Base-by-base conservation (phyloP, 2,888 invertebrate species). In the Yponomeuta evonymella region DNA sequence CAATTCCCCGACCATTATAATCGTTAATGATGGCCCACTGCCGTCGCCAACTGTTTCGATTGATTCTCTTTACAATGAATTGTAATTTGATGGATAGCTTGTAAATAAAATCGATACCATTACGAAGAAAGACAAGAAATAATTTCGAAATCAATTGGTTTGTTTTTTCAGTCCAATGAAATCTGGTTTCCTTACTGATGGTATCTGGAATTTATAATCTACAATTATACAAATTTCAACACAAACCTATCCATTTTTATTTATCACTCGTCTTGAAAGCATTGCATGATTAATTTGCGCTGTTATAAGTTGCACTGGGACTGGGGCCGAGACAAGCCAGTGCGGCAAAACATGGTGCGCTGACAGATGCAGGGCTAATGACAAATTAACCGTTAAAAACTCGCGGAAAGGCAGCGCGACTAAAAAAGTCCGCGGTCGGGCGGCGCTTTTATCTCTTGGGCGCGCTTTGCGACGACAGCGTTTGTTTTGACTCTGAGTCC, bases 321-420 rank as follows among this genome's bases (percentile, higher is more conserved):
- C 51, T 58, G 51, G 51, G 23, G 64, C 48, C 48, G n/a, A 8
- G 12, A 15, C 36, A 63, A 62, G 23, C 23, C 29, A 12, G 9
- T 15, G 80, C 79, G 82, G 81, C 82, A 80, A 82, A 83, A 80
- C 78, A 77, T 75, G 77, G 72, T 74, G 75, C 78, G 86, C 81
- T 85, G 86, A 88, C 89, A 88, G 86, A 88, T 82, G 83, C 84
- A 86, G 82, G 82, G 81, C 84, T 88, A 86, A 88, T 86, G 86
- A 89, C 87, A 88, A 89, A 88, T 89, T 88, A 87, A 84, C 83
- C 78, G 85, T 85, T 85, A 85, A 85, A 87, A 86, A 85, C 83
- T 83, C 80, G 83, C 79, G 80, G 82, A 84, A 85, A 84, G 81
- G 81, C 81, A 79, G 75, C 75, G 76, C 77, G 79, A 76, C 76